These are phyloP conservation scores for Butorides virescens DNA, from an alignment of 2,113 vertebrate species.

Conservation along the genomic window DNA sequence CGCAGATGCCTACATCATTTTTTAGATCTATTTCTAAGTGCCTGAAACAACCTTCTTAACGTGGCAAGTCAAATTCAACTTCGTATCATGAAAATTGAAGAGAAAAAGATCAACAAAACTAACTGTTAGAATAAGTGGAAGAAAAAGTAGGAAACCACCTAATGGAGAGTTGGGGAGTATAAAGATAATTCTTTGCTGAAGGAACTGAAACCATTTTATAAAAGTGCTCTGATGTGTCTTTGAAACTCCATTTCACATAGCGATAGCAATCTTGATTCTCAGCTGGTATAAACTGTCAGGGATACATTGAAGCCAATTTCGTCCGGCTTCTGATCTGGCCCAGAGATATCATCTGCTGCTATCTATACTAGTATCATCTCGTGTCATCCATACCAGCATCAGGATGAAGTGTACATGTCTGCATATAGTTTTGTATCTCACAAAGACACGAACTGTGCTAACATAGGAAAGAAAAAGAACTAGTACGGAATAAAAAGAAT, in stretches of 20 bases:
- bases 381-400: not conserved
- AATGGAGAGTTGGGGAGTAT: not conserved
- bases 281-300: slow-evolving; percentile 37
- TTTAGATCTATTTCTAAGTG: not conserved
- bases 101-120: slow-evolving; percentile 33
- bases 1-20: not conserved
- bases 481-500: not conserved
- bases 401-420: not conserved
- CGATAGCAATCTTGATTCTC: slow-evolving; percentile 37
- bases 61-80: slow-evolving; percentile 15
- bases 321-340: not conserved
- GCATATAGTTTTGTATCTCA: not conserved
- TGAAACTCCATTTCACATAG: slow-evolving; percentile 25
- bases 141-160: slow-evolving; percentile 1
- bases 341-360: not conserved
- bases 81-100: slow-evolving; percentile 1
- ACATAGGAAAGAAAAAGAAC: not conserved
- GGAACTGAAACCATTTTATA: slow-evolving; percentile 27
- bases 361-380: not conserved
- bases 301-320: slow-evolving; percentile 27
- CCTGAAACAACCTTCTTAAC: slow-evolving; percentile 11
- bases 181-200: slow-evolving; percentile 37
- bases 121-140: slow-evolving; percentile 8
- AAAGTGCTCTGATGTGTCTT: not conserved
- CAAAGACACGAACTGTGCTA: not conserved